Evolutionary conservation across 2,797 vertebrate genomes (phyloP), one percentile per base, ranked within the genome.

Genomic region (Eutrigla gurnardus): DNA sequence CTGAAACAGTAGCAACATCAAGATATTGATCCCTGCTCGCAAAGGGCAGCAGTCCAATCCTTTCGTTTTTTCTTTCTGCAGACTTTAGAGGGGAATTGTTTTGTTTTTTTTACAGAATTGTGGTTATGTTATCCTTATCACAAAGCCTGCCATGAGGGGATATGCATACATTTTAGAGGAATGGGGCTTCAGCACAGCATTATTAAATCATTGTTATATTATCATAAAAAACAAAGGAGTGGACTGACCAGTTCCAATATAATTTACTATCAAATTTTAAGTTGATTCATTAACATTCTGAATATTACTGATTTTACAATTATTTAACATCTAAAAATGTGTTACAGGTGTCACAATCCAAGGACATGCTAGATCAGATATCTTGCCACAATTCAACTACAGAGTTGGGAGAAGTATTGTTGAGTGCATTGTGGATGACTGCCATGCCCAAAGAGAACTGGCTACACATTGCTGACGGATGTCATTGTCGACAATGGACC

Each of bases 1-100:
- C 90, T 89, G 90, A 91, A 90, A 90, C 90, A 83, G 86, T 90
- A 86, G 77, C 83, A 75, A 68, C 74, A 33, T 80, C 77, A 65
- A 78, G 69, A 60, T 89, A 92, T 93, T 72, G 88, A 90, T 92
- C 86, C 57, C 36, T 40, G 25, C 70, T 78, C n/a, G 65, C 80
- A 87, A 75, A 62, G 78, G 71, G 65, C 15, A 70, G 71, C 60
- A 84, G 70, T 55, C 70, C 42, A 74, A 43, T 61, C 47, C 59
- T 69, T 55, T 73, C 67, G 3, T n/a, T 47, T 42, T 70, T 55
- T 65, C 46, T 72, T 10, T 43, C 46, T 43, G 65, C 32, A 45
- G 12, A 68, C 52, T 35, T 50, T 46, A 37, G 39, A 66, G 11
- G 15, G 37, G 32, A 61, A 12, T 53, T 5, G 1, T 37, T 11